phyloP scores from a whole-genome alignment of 2,888 invertebrate species.

The Orthosia incerta region DNA sequence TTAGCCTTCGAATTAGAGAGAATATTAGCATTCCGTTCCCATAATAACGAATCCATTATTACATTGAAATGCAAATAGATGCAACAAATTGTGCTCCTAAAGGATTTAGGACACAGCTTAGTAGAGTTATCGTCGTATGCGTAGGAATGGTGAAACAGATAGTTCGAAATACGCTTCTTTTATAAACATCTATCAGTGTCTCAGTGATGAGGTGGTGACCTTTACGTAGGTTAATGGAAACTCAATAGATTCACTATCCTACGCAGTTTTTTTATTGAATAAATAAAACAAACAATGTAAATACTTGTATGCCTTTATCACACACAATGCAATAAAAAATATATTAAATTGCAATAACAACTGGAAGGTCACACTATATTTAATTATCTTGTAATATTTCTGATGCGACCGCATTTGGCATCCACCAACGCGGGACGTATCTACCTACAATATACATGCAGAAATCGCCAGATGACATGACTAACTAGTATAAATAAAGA shows the following conservation, averaged over 20 bases:
- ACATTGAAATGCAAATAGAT: constrained; percentile 82
- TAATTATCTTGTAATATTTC: constrained; percentile 52
- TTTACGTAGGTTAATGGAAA: constrained; percentile 32
- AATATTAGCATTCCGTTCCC: constrained; percentile 80
- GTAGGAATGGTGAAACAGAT: constrained; percentile 25
- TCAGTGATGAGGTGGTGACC: constrained; percentile 1
- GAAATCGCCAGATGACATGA: constrained; percentile 32
- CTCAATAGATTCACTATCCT: constrained; percentile 28
- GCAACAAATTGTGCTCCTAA: constrained; percentile 78
- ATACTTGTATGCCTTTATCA: constrained; percentile 44
- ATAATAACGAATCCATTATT: constrained; percentile 82
- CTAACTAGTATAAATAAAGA: constrained; percentile 23
- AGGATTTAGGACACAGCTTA: constrained; percentile 76
- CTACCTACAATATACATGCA: constrained; percentile 28
- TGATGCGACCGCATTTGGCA: constrained; percentile 60
- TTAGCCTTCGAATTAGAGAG: constrained; percentile 80
- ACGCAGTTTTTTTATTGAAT: constrained; percentile 17
- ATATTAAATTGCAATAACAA: constrained; percentile 54
- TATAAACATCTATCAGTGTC: background rate
- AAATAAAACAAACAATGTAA: constrained; percentile 41
- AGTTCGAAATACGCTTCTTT: constrained; percentile 25
- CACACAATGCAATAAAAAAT: constrained; percentile 43
- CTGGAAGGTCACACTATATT: constrained; percentile 53
- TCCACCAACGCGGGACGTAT: constrained; percentile 40
- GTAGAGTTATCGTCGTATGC: constrained; percentile 65